Evolutionary conservation across 2,888 invertebrate genomes (phyloP), one percentile per base, ranked within the genome.

Genomic region (Hofmannophila pseudospretella): DNA sequence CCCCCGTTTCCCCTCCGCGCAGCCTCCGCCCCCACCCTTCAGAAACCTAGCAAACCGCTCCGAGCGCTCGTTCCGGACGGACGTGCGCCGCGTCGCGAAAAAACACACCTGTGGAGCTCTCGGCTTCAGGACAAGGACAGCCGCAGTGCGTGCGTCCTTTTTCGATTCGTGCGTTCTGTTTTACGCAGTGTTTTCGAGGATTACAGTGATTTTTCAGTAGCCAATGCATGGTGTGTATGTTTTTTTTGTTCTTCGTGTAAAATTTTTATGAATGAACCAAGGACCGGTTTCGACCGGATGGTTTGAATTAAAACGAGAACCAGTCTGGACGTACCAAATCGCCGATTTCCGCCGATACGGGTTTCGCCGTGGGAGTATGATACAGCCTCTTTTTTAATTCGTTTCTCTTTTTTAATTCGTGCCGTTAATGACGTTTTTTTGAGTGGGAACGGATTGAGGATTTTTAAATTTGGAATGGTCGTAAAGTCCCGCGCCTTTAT

Each of bases 51-150:
- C 74, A 79, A 53, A 72, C 60, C 67, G 76, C 70, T 56, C 51
- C 47, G 42, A 56, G 64, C 62, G 58, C 49, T 50, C 66, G 64
- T 11, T 44, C 50, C 37, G 60, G 38, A 29, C 57, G 64, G 65
- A 63, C 68, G 70, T 55, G 45, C 39, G 42, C 41, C 42, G 32
- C 30, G 32, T 33, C 38, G 38, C 43, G 9, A 32, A 2, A 33
- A 37, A 33, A 50, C 49, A 61, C 75, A 78, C 80, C 78, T 80
- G 79, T 80, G 66, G 80, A 68, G 49, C 44, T 43, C 41, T 47
- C 45, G 44, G 36, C 34, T 36, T 36, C 38, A 31, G 46, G 54
- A 52, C 11, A 47, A 44, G 44, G 51, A 52, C 49, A 39, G 41
- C 41, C 22, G 44, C 44, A 46, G 45, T 51, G 54, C 47, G 51